Evolutionary conservation across 2,113 vertebrate species (phyloP).

Genomic region (Agapornis roseicollis): DNA sequence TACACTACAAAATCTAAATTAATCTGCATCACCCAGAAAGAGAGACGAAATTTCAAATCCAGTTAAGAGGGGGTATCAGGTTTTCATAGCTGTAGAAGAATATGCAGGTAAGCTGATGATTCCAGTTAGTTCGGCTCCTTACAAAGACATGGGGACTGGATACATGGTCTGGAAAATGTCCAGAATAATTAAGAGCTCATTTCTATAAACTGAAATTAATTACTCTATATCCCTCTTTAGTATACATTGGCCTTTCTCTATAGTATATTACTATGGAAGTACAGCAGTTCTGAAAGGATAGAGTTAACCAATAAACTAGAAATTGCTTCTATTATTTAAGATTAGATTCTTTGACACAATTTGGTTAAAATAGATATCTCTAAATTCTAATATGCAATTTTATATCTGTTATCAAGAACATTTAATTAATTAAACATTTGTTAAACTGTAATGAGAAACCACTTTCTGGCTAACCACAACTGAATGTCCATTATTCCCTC

Average conservation of each 20-base stretch:
- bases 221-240: not conserved
- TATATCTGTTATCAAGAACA: not conserved
- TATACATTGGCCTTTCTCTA: not conserved
- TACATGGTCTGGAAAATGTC: not conserved
- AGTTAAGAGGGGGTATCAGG: not conserved
- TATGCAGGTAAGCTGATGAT: not conserved
- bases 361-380: not conserved
- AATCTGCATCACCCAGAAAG: not conserved
- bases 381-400: slow-evolving; percentile 21
- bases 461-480: not conserved
- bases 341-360: not conserved
- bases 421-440: slow-evolving; percentile 14
- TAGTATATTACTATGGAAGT: not conserved
- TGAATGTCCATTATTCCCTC: not conserved
- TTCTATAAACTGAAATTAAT: not conserved
- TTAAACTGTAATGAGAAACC: not conserved
- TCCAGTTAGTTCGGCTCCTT: not conserved
- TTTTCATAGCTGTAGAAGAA: not conserved
- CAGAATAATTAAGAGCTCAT: not conserved
- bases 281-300: not conserved
- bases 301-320: not conserved
- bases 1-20: not conserved
- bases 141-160: not conserved
- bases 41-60: not conserved
- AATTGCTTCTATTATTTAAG: not conserved